Conservation (phyloP, 2,888 invertebrate genomes). For the Celastrina argiolus region DNA sequence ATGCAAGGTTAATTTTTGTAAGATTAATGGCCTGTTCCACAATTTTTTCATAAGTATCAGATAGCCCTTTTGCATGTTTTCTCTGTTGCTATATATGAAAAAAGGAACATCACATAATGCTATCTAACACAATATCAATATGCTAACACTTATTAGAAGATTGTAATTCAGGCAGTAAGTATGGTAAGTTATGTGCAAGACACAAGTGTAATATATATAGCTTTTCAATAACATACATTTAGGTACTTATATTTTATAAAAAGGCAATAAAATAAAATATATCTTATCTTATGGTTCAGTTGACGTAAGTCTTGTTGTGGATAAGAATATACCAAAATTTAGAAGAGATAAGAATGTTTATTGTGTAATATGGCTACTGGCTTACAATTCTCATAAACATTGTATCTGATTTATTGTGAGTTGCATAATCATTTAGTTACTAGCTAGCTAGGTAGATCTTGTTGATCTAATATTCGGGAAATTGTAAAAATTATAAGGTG, state of each 20-base stretch:
- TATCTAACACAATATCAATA: no score
- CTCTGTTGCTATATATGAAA: no score
- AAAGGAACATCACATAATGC: no score
- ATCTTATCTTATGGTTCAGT: not conserved
- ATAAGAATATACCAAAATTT: not conserved
- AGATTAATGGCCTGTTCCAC: no score
- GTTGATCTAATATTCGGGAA: not conserved
- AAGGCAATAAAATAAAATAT: not conserved
- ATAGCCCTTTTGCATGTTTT: no score
- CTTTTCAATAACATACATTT: no score
- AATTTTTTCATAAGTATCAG: no score
- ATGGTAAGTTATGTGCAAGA: no score
- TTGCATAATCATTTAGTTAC: slow-evolving; percentile 60
- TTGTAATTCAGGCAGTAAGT: no score
- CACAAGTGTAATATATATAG: no score
- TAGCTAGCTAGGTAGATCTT: not conserved
- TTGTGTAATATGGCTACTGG: not conserved
- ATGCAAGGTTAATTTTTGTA: not conserved
- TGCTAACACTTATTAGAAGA: no score
- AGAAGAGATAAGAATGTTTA: slow-evolving; percentile 4
- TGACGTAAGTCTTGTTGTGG: not conserved
- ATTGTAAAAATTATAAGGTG: not conserved
- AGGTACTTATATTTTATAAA: not conserved
- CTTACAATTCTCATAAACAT: slow-evolving; percentile 3
- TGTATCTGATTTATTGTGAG: slow-evolving; percentile 23